These are phyloP conservation scores for Myripristis murdjan DNA, from an alignment of 2,797 vertebrate species.

Conservation along the genomic window DNA sequence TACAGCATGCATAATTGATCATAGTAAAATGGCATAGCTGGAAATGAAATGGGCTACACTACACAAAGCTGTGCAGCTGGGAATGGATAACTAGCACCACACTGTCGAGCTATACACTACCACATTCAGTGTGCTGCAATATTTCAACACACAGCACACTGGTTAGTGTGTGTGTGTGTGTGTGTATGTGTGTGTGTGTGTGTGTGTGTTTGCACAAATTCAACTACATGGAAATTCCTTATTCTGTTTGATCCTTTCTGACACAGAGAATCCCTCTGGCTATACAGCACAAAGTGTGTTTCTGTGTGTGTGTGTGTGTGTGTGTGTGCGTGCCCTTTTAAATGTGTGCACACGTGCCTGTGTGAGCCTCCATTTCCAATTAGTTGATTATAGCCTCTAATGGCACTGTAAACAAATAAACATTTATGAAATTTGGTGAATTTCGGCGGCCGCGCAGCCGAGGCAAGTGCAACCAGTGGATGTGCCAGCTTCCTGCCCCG, in stretches of 20 bases:
- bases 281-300: slow-evolving; percentile 60
- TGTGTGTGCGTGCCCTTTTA: slow-evolving; percentile 26
- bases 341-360: slow-evolving; percentile 10
- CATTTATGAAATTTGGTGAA: slow-evolving; percentile 15
- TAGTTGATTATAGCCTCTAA: slow-evolving; percentile 36
- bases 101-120: slow-evolving; percentile 14
- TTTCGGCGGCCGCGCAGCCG: slow-evolving; percentile 18
- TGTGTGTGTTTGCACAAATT: slow-evolving; percentile 18
- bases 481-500: slow-evolving; percentile 1
- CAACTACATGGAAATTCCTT: slow-evolving; percentile 70
- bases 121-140: slow-evolving; percentile 41
- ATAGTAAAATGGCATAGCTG: slow-evolving; percentile 53
- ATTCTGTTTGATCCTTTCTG: slow-evolving; percentile 83
- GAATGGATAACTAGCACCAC: slow-evolving; percentile 33
- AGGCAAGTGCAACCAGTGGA: slow-evolving; percentile 15
- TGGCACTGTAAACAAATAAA: slow-evolving; percentile 39
- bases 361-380: not conserved
- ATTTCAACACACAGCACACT: slow-evolving; percentile 60
- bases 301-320: slow-evolving; percentile 4
- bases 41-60: slow-evolving; percentile 66
- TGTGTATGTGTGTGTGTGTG: slow-evolving; percentile 25
- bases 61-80: slow-evolving; percentile 47
- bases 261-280: slow-evolving; percentile 72
- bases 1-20: slow-evolving; percentile 82
- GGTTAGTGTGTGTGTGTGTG: slow-evolving; percentile 2